Base-by-base conservation (phyloP, 2,797 vertebrate species). In the Tiaroga cobitis region DNA sequence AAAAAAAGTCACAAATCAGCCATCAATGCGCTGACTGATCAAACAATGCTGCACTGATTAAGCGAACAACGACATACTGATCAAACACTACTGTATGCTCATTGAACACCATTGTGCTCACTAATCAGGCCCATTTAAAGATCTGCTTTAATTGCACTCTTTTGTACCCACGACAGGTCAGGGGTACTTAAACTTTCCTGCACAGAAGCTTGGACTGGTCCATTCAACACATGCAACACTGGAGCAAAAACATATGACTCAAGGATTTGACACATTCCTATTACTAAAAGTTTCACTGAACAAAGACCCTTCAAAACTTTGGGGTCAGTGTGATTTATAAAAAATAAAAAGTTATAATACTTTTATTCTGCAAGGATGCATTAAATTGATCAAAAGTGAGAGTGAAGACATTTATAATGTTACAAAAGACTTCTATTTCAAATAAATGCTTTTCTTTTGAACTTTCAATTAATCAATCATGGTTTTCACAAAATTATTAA, bases 1-100 rank as follows among this genome's bases (percentile, higher is more conserved):
- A 73, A 72, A 72, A 39, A 10, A 24, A 2, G 8, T 1, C 19
- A 4, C 11, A 80, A 68, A 83, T 87, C 34, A 83, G 32, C 39
- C 29, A 74, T 54, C 19, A 59, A n/a, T 26, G 32, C 3, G 1
- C 49, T 16, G 9, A 79, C 8, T 49, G 63, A 87, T 15, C 37
- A 72, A 75, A 70, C 72, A 67, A 67, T 46, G 39, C 41, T 34
- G 41, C 41, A 81, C 49, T 81, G 24, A 81, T 70, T n/a, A 15
- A 54, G 8, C n/a, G n/a, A 81, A 54, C 67, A 37, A 39, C 54
- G 24, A 26, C 6, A 63, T 34, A 43, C 19, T 24, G 11, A 70
- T 34, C 37, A 79, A 70, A 70, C 74, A n/a, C 11, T 24, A 61
- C 51, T 37, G 19, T 69, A 32, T 65, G 29, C 49, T 78, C 11